Base-by-base conservation (phyloP, 2,113 vertebrate species). In the Mesitornis unicolor region DNA sequence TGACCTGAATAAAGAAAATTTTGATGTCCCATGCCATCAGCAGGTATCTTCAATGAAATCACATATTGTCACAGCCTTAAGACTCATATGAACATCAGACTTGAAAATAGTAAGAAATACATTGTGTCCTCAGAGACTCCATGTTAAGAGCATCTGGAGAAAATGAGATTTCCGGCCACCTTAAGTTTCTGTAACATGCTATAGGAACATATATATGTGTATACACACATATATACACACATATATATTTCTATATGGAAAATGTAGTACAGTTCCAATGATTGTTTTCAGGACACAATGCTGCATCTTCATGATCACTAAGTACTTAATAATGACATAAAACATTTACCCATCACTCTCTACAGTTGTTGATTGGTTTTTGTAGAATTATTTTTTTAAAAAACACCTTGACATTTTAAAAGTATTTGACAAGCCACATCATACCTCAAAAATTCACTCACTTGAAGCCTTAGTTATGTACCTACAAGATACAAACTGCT, bases 1-100 rank as follows among this genome's bases (percentile, higher is more conserved):
- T 57, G 28, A 67, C 16, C 12, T 21, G 40, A 69, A 67, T 31
- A 60, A 70, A 61, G 45, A 51, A 69, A 84, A 56, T 35, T 0
- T 1, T 74, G 16, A 31, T 9, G 53, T 19, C 40, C 29, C 17
- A 43, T 22, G 43, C 10, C 16, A 54, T 60, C 25, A 48, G 28
- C 10, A 57, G 28, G 9, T 36, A 53, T 4, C 25, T 26, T 43
- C 35, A 35, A 51, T 15, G 14, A 70, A 73, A 59, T 70, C n/a
- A 48, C 17, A 18, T 25, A 21, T 7, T 51, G 16, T 36, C 60
- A 85, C 28, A 31, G 61, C 78, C 77, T 75, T 63, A 70, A 82
- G n/a, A 65, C 7, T 59, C 6, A 22, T 42, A 24, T 1, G 2
- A 82, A 35, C 0, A 1, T 61, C n/a, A 77, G 6, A 51, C 20